Evolutionary conservation across 2,888 invertebrate genomes (phyloP), one percentile per base, ranked within the genome.

Genomic region (Sesia bembeciformis): DNA sequence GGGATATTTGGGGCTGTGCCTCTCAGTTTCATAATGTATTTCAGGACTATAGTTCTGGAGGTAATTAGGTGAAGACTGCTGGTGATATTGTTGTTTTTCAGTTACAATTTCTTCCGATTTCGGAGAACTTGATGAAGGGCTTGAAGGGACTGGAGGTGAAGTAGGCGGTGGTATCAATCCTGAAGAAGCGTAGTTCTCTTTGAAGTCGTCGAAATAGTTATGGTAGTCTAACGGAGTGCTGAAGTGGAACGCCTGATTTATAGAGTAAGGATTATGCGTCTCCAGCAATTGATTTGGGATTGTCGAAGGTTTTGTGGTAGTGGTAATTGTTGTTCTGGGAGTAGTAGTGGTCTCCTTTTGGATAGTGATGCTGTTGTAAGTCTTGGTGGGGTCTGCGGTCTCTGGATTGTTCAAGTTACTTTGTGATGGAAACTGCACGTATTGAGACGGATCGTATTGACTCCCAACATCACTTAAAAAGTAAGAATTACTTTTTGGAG

Each of bases 221-320:
- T 84, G 84, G 60, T 88, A 85, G 58, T 88, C 90, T 56, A 87
- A 67, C 4, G 89, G 88, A 53, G 88, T 88, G 62, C 84, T 90
- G 57, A 85, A 85, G 62, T 87, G 85, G 72, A 89, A 89, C 0
- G 87, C 89, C 62, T 89, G 89, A 61, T 90, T 90, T 54, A 89
- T 89, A 1, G 87, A 87, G 62, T 85, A 90, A 1, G 90, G 89
- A 60, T 89, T 89, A 55, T 89, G 89, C 6, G 89, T 89, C 64
- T 89, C 88, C 8, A 89, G 63, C 52, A 89, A 62, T 58, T 82
- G 84, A 59, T 74, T 85, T 0, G 88, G 75, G 57, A 84, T 79
- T 5, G 87, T 84, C 3, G 85, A 79, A 40, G 81, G 72, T 61
- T 74, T 78, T n/a, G 77, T 72, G 3, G 84, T 80, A 4, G 84